These are phyloP conservation scores for Dendroctonus valens DNA, from an alignment of 1,140 invertebrate genomes.

Conservation along the genomic window DNA sequence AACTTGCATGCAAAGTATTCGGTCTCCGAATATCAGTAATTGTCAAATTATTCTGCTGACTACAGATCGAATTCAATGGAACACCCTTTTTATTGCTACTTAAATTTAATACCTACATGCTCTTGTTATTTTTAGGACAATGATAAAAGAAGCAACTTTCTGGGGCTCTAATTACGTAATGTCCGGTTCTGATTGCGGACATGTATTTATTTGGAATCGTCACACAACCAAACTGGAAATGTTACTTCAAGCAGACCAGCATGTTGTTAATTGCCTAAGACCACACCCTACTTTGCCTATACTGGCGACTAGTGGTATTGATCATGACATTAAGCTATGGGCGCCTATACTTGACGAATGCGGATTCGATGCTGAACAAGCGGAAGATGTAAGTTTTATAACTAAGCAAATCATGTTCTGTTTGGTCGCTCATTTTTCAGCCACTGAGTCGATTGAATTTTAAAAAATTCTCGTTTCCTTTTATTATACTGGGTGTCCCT, in stretches of 20 bases:
- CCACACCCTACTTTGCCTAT: constrained; percentile 81
- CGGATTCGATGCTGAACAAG: constrained; percentile 65
- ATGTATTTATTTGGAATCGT: constrained; percentile 71
- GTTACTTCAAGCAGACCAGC: constrained; percentile 78
- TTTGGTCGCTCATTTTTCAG: too few species aligned
- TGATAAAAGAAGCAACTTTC: constrained; percentile 89
- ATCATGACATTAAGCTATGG: constrained; percentile 89
- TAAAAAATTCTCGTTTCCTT: too few species aligned
- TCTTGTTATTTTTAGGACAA: constrained; percentile 61
- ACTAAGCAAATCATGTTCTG: too few species aligned
- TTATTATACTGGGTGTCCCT: too few species aligned
- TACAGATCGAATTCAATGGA: too few species aligned
- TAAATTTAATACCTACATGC: neutral
- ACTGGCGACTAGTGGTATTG: constrained; percentile 84
- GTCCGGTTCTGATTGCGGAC: constrained; percentile 85
- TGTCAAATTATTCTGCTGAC: too few species aligned
- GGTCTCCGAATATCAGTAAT: too few species aligned
- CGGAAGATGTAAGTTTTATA: constrained; percentile 63
- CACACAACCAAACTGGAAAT: constrained; percentile 68
- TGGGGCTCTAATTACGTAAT: constrained; percentile 83
- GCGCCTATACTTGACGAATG: constrained; percentile 62
- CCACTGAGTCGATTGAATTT: too few species aligned
- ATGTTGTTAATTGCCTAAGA: constrained; percentile 85
- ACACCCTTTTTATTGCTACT: too few species aligned
- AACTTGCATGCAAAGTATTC: too few species aligned